Conservation (phyloP, 2,797 vertebrate genomes). For the Halcyon smyrnensis region DNA sequence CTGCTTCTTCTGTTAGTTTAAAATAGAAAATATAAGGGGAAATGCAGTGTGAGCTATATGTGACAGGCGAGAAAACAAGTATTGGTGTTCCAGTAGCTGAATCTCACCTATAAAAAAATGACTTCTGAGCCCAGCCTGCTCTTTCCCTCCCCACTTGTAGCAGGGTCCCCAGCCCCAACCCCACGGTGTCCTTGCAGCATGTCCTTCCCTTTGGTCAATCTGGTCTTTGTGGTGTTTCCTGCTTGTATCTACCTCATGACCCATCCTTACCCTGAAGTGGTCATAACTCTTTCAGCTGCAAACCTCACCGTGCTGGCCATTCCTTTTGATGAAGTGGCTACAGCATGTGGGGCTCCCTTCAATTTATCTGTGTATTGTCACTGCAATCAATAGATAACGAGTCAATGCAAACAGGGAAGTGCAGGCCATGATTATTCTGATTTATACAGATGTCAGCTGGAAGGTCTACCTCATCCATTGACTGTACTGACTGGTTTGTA, state of each 20-base stretch:
- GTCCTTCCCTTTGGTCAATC: neutral
- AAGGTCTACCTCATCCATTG: neutral
- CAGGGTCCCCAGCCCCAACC: neutral
- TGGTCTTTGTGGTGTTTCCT: neutral
- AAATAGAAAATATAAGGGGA: neutral
- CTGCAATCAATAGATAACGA: neutral
- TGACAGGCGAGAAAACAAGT: neutral
- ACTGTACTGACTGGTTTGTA: neutral
- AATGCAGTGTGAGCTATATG: neutral
- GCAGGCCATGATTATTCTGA: neutral
- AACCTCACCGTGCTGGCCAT: neutral
- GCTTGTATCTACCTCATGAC: neutral
- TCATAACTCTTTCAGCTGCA: neutral
- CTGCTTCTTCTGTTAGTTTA: neutral
- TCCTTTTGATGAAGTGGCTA: neutral
- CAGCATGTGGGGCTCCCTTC: neutral
- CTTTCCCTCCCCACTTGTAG: neutral
- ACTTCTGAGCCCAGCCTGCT: neutral
- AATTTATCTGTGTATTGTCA: neutral
- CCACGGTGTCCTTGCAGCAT: fast-evolving
- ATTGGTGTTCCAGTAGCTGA: neutral
- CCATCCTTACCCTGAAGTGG: neutral
- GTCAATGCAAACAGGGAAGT: neutral
- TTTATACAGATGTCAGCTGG: neutral
- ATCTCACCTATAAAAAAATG: neutral